phyloP scores from a whole-genome alignment of 2,113 vertebrate species.

The Plectropomus leopardus region DNA sequence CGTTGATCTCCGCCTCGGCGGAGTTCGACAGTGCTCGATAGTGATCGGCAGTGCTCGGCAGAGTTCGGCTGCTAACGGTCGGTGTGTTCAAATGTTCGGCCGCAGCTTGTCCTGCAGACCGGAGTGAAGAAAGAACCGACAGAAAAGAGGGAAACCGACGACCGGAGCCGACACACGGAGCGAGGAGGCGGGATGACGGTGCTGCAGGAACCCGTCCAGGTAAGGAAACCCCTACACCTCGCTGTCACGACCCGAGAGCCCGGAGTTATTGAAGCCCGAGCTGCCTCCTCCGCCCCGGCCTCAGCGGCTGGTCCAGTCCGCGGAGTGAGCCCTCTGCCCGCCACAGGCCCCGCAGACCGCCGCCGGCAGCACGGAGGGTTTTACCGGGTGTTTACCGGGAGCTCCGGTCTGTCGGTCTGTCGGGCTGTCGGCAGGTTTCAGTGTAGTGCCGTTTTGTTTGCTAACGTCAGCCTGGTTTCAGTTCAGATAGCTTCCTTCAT shows the following conservation, averaged over 20 bases:
- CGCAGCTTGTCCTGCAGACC: slow-evolving; percentile 66
- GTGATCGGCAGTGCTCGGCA: slow-evolving; percentile 54
- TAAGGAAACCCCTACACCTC: slow-evolving; percentile 45
- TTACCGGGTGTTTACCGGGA: rapidly evolving
- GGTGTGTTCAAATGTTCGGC: slow-evolving; percentile 85
- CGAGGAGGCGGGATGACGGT: slow-evolving; percentile 85
- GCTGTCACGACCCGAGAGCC: slow-evolving; percentile 32
- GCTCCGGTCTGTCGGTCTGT: background rate
- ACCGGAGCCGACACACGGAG: slow-evolving; percentile 58
- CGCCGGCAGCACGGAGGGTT: background rate
- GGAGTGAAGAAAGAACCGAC: slow-evolving; percentile 67
- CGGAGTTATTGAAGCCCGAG: background rate
- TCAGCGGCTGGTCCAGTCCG: slow-evolving; percentile 36
- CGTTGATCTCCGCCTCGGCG: slow-evolving; percentile 27
- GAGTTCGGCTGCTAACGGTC: slow-evolving; percentile 81
- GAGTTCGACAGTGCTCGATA: no score
- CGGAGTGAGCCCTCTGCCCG: slow-evolving; percentile 8
- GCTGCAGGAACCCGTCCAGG: slow-evolving; percentile 88
- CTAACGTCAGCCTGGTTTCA: background rate
- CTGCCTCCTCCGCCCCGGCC: slow-evolving; percentile 44
- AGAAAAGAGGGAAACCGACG: slow-evolving; percentile 58
- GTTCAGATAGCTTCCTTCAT: background rate
- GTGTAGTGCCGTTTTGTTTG: background rate
- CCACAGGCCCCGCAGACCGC: slow-evolving; percentile 47
- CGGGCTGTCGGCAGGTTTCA: background rate